These are phyloP conservation scores for Anoura caudifer DNA, from an alignment of 2,113 vertebrate species.

Conservation along the genomic window DNA sequence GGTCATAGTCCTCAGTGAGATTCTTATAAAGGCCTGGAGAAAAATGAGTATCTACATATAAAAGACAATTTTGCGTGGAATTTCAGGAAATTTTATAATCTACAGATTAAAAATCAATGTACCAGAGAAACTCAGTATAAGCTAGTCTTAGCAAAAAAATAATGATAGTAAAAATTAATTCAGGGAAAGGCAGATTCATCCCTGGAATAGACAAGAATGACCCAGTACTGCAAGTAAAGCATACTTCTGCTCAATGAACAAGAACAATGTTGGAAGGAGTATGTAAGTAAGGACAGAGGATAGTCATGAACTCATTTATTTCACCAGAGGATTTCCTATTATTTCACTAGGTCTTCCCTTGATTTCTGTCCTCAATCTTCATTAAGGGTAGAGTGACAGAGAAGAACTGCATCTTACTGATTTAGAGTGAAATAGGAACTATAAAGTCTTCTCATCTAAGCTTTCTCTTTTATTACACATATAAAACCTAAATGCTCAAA, in stretches of 20 bases:
- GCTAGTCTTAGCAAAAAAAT: neutral
- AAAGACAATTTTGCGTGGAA: neutral
- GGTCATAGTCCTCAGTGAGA: neutral
- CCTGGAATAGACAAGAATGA: neutral
- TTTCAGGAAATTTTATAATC: neutral
- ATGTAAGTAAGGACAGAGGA: neutral
- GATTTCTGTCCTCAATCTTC: slow-evolving; percentile 6
- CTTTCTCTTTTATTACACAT: slow-evolving; percentile 19
- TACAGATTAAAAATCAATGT: neutral
- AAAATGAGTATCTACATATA: neutral
- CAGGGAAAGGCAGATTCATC: neutral
- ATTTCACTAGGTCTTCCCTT: neutral
- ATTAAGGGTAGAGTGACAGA: neutral
- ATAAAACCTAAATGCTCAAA: slow-evolving; percentile 30
- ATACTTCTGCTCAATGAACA: neutral
- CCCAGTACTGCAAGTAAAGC: neutral
- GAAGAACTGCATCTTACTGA: neutral
- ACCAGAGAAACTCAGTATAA: neutral
- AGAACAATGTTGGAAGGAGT: neutral
- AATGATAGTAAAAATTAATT: neutral
- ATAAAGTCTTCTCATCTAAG: slow-evolving; percentile 42
- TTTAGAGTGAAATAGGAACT: slow-evolving; percentile 6
- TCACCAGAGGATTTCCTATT: neutral
- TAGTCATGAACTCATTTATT: neutral
- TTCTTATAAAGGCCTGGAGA: neutral